Conservation (phyloP, 2,113 vertebrate species). For the Xiphophorus couchianus region DNA sequence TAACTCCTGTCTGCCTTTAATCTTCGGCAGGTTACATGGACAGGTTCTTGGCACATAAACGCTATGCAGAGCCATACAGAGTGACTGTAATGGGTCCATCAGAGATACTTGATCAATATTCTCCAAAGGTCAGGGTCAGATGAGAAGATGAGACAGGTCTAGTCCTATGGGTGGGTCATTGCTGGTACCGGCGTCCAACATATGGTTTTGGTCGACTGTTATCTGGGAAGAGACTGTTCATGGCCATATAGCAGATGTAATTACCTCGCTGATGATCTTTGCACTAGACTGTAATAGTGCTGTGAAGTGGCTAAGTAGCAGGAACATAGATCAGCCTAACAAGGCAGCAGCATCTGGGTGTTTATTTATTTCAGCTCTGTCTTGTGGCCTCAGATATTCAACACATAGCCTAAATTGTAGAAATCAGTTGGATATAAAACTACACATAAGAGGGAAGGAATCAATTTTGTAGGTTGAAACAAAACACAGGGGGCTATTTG, state of each 20-base stretch:
- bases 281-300: constrained; percentile 38
- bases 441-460: background rate
- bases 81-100: constrained; percentile 48
- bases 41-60: constrained; percentile 30
- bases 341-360: constrained; percentile 36
- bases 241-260: constrained; percentile 64
- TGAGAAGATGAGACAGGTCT: constrained; percentile 51
- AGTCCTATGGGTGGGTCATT: constrained; percentile 40
- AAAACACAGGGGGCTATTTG: background rate
- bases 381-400: background rate
- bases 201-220: constrained; percentile 13
- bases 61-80: constrained; percentile 10
- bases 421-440: background rate
- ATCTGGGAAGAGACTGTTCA: constrained; percentile 24
- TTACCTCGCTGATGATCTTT: constrained; percentile 67
- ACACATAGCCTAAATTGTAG: background rate
- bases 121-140: constrained; percentile 65
- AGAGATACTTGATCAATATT: constrained; percentile 64
- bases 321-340: constrained; percentile 55
- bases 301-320: constrained; percentile 40
- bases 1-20: constrained; percentile 49
- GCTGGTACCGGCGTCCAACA: background rate
- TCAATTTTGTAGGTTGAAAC: background rate
- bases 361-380: background rate
- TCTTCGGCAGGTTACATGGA: constrained; percentile 40